phyloP scores from a whole-genome alignment of 2,888 invertebrate species.

The Diabrotica balteata region DNA sequence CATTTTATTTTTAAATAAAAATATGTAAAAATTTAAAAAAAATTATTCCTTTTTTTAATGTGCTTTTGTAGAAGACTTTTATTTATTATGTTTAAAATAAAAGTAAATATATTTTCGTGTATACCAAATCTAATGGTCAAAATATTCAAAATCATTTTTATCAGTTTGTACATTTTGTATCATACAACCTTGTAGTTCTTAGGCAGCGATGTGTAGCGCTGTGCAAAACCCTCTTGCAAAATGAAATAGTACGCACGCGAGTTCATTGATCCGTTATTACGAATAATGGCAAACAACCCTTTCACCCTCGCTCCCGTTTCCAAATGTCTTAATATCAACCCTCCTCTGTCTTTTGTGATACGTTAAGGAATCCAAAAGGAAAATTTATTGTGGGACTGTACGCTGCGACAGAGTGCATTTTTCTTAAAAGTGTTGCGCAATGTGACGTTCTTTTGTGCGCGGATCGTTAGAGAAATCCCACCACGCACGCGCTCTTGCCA shows the following conservation, averaged over 20 bases:
- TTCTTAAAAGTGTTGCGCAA: constrained; percentile 60
- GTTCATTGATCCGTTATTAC: constrained; percentile 7
- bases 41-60: too few relatives aligned
- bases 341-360: constrained; percentile 7
- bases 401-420: constrained; percentile 61
- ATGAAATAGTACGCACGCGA: neutral
- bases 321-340: constrained; percentile 17
- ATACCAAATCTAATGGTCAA: too few relatives aligned
- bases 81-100: too few relatives aligned
- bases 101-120: too few relatives aligned
- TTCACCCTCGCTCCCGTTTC: constrained; percentile 1
- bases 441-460: constrained; percentile 57
- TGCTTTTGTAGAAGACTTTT: too few relatives aligned
- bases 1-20: too few relatives aligned
- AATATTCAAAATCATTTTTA: too few relatives aligned
- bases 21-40: too few relatives aligned
- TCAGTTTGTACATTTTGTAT: too few relatives aligned
- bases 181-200: too few relatives aligned
- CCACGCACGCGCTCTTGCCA: constrained; percentile 53
- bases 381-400: constrained; percentile 57
- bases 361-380: constrained; percentile 28
- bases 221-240: neutral
- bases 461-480: constrained; percentile 59
- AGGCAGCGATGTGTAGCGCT: too few relatives aligned
- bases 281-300: constrained; percentile 5